Evolutionary conservation across 2,888 invertebrate genomes (phyloP), one percentile per base, ranked within the genome.

Genomic region (Tachystola acroxantha): DNA sequence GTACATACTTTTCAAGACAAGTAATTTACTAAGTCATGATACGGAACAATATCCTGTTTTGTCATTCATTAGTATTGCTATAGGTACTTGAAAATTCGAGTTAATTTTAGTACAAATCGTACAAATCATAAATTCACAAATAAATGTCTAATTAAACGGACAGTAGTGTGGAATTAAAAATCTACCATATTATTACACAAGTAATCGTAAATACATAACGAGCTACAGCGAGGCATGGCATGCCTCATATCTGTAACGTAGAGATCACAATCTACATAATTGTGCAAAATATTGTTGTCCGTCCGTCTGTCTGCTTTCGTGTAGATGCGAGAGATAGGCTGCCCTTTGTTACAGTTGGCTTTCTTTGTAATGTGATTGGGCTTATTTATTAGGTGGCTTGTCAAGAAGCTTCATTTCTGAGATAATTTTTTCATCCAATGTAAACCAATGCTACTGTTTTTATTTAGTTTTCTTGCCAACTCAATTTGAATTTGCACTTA

Each of bases 181-280:
- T 34, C 41, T 36, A 38, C 48, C 46, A 46, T 55, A 48, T 57
- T 48, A 55, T 58, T 57, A 55, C 40, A 25, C 10, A 12, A 50
- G 47, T 41, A 37, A 37, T 38, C 60, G 51, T 53, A 44, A 62
- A 63, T 57, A 57, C 50, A 53, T 56, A 56, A 59, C 51, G 46
- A 56, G 56, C 50, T 45, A 50, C 51, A 57, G 58, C 48, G 43
- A 46, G 49, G 61, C 61, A 54, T 59, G n/a, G 64, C 66, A 64
- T 63, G 64, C 57, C 60, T 63, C 62, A 61, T 74, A 69, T 72
- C 66, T 64, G 65, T 63, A 55, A 46, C 57, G 47, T 44, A 43
- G 39, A 55, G 79, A 80, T 82, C 54, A 39, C 45, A 64, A 82
- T 80, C 80, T 59, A 45, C 56, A 64, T 79, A 79, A 79, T 81